phyloP scores from a whole-genome alignment of 1,140 invertebrate species.

The Drosophila arawakana region DNA sequence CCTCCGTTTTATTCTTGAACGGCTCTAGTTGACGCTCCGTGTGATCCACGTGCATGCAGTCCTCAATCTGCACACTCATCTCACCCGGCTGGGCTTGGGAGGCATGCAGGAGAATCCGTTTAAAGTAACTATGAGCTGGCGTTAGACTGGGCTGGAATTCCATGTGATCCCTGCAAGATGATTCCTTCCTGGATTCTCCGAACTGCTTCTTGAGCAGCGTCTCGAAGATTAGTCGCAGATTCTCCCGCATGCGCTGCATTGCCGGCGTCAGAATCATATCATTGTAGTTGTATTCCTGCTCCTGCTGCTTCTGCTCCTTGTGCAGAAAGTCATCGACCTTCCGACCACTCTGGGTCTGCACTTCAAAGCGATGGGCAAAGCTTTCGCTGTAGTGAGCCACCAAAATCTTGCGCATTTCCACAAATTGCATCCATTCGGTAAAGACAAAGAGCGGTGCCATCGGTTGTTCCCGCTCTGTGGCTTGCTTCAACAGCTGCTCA shows the following conservation, averaged over 20 bases:
- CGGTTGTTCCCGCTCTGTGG: background rate
- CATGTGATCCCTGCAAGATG: conserved; percentile 40
- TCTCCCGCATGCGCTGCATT: conserved; percentile 56
- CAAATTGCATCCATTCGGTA: conserved; percentile 87
- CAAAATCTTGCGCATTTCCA: conserved; percentile 86
- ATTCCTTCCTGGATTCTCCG: conserved; percentile 38
- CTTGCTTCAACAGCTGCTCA: conserved; percentile 16
- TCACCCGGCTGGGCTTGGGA: conserved; percentile 20
- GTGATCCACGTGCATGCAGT: conserved; percentile 68
- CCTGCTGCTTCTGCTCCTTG: conserved; percentile 58
- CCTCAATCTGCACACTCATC: conserved; percentile 52
- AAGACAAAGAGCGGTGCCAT: conserved; percentile 86
- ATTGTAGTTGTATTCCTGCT: conserved; percentile 39
- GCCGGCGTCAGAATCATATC: conserved; percentile 30
- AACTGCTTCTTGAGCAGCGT: conserved; percentile 51
- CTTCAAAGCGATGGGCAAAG: conserved; percentile 78
- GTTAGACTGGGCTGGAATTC: conserved; percentile 72
- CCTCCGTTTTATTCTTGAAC: conserved; percentile 50
- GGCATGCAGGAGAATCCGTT: conserved; percentile 57
- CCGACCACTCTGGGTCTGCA: conserved; percentile 30
- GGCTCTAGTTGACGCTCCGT: conserved; percentile 57
- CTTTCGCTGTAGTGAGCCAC: conserved; percentile 86
- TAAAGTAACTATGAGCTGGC: conserved; percentile 73
- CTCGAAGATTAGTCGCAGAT: conserved; percentile 59
- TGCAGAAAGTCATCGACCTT: conserved; percentile 56